Evolutionary conservation across 2,888 invertebrate genomes (phyloP).

Genomic region (Latheticus oryzae): DNA sequence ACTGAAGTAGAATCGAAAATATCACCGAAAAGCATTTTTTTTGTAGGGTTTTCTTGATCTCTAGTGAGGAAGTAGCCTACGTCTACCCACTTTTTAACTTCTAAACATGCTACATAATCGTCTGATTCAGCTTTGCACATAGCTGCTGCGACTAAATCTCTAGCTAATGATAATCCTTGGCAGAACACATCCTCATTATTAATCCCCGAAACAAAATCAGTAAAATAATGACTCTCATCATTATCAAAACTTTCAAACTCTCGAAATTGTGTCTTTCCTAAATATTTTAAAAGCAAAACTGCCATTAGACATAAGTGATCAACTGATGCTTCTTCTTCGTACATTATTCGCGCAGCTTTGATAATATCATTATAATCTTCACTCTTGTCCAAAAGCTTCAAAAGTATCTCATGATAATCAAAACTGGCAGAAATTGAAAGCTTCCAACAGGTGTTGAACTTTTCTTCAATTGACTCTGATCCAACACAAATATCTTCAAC

Average conservation of each 20-base stretch:
- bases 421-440: slow-evolving; percentile 46
- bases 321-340: neutral
- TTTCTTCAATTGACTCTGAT: slow-evolving; percentile 12
- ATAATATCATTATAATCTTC: slow-evolving; percentile 48
- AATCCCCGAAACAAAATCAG: no score
- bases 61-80: slow-evolving; percentile 46
- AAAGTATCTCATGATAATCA: slow-evolving; percentile 45
- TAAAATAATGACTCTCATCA: neutral
- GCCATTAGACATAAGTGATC: slow-evolving; percentile 47
- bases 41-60: slow-evolving; percentile 28
- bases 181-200: slow-evolving; percentile 34
- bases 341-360: slow-evolving; percentile 38
- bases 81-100: slow-evolving; percentile 49
- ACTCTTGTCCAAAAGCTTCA: slow-evolving; percentile 49
- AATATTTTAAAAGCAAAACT: slow-evolving; percentile 50
- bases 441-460: slow-evolving; percentile 44
- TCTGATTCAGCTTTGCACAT: slow-evolving; percentile 44
- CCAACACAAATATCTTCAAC: slow-evolving; percentile 32
- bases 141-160: slow-evolving; percentile 50
- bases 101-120: slow-evolving; percentile 45
- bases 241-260: slow-evolving; percentile 14
- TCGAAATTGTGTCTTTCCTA: slow-evolving; percentile 25
- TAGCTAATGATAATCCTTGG: slow-evolving; percentile 46
- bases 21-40: slow-evolving; percentile 38
- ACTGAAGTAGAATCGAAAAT: slow-evolving; percentile 36